Evolutionary conservation across 2,888 invertebrate species (phyloP), one percentile per base, ranked within the genome.

Genomic region (Capitulum mitella): DNA sequence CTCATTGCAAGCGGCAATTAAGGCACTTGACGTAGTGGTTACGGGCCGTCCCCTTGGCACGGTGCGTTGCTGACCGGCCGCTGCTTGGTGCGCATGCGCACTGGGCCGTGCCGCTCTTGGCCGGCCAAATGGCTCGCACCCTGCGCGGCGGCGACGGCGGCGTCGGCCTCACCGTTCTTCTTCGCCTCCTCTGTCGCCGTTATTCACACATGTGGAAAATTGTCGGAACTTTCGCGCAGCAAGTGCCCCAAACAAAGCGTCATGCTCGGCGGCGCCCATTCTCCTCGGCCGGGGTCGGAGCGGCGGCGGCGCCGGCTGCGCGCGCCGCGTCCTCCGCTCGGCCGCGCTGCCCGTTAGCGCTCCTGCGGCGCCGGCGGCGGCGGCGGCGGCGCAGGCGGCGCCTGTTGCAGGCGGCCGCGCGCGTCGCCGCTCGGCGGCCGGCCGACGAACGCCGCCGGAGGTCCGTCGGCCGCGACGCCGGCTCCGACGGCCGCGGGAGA

Each of bases 141-240:
- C 22, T 22, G 51, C 5, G 5, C 5, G 22, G 22, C 51, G 51
- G 22, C 51, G 51, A 8, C 40, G 40, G 22, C 70, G n/a, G n/a
- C 70, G 70, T 16, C 29, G 40, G 10, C 70, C 16, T 22, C 26
- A 5, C 26, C 37, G 37, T 40, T 37, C 70, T 26, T 70, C 70
- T 26, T 70, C 37, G 40, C 1, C 40, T 40, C 37, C 70, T 37
- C 40, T 64, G 64, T 26, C 40, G 70, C 70, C 70, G 70, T 70
- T 70, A 40, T 70, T 40, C 70, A 70, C 70, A 40, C 70, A 70
- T 40, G 70, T 70, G 70, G 70, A 70, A 70, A 70, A 70, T 70
- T 70, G 70, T 26, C 37, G 29, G 70, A 70, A 40, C 70, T 70
- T 70, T 70, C 70, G 70, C 70, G 70, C 37, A 22, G 40, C 70